These are phyloP conservation scores for Larimichthys crocea DNA, from an alignment of 2,113 vertebrate species.

Conservation along the genomic window DNA sequence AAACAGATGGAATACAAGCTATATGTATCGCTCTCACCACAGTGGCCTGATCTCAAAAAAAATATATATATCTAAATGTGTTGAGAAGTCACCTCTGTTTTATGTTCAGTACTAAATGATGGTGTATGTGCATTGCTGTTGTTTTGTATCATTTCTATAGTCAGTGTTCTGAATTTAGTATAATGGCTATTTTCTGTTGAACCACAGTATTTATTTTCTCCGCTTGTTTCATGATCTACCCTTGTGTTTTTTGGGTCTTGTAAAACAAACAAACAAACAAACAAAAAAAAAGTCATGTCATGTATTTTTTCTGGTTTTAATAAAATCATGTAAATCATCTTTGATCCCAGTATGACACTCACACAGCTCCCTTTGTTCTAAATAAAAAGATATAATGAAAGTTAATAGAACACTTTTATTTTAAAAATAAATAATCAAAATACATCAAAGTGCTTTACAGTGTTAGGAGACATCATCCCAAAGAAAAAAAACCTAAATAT, in stretches of 20 bases:
- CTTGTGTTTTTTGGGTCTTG: constrained; percentile 46
- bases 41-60: constrained; percentile 87
- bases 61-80: constrained; percentile 51
- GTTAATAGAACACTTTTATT: constrained; percentile 85
- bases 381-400: constrained; percentile 9
- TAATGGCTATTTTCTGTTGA: constrained; percentile 42
- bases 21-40: constrained; percentile 85
- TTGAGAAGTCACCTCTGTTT: constrained; percentile 61
- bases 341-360: neutral
- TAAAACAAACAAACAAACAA: constrained; percentile 27
- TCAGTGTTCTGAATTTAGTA: constrained; percentile 67
- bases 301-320: constrained; percentile 59
- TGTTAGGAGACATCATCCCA: constrained; percentile 43
- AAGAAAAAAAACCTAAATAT: constrained; percentile 18
- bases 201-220: constrained; percentile 45
- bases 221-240: constrained; percentile 47
- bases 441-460: constrained; percentile 72
- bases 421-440: constrained; percentile 74
- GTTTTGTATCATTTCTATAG: constrained; percentile 75
- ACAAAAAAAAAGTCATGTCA: constrained; percentile 14
- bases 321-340: constrained; percentile 65
- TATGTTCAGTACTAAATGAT: constrained; percentile 71
- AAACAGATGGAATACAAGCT: constrained; percentile 77
- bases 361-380: neutral
- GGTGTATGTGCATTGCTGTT: constrained; percentile 60